Conservation (phyloP, 2,888 invertebrate genomes). For the Elegia similella region DNA sequence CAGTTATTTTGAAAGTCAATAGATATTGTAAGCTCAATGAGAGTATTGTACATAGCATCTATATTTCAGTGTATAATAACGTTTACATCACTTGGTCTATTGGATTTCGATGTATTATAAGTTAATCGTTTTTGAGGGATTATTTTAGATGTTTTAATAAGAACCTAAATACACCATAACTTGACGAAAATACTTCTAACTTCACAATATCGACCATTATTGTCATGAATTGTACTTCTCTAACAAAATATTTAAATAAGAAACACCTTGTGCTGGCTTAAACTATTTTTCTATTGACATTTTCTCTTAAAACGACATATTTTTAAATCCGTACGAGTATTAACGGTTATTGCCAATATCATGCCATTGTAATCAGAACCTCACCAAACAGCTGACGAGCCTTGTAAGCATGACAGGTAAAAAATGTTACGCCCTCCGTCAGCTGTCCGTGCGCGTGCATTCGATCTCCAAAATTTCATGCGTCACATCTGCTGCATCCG, state of each 20-base stretch:
- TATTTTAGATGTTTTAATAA: no score
- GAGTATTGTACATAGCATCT: not conserved
- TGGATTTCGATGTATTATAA: no score
- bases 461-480: constrained; percentile 60
- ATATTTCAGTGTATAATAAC: no score
- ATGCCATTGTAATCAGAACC: not conserved
- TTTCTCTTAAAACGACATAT: not conserved
- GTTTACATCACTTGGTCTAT: no score
- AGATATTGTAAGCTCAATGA: not conserved
- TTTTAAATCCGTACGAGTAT: not conserved
- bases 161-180: no score
- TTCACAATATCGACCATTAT: no score
- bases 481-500: constrained; percentile 67
- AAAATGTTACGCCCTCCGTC: constrained; percentile 36
- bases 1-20: not conserved
- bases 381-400: constrained; percentile 12
- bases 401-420: constrained; percentile 6
- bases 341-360: constrained; percentile 1
- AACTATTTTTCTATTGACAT: not conserved
- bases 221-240: no score
- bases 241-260: no score
- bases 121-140: no score
- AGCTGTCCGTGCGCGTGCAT: constrained; percentile 65
- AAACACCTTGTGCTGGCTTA: not conserved
- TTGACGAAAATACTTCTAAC: no score